A percentile compares a stretch with the other conserved stretches of the same genome.
phyloP scores from a whole-genome alignment of 2,797 vertebrate genomes.

The Corythornis leucogaster region DNA sequence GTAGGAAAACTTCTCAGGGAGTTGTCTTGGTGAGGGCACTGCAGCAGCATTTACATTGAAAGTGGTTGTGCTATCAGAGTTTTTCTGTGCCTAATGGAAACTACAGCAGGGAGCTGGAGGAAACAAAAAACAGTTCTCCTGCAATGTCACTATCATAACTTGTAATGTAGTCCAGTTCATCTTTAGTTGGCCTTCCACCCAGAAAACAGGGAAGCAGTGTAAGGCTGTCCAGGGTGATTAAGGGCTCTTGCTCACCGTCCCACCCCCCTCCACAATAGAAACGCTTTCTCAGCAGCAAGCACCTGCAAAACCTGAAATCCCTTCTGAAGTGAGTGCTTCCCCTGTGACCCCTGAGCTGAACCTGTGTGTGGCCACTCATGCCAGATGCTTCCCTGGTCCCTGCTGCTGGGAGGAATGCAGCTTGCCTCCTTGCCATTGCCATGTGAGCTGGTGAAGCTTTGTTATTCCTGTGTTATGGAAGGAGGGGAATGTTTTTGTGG shows the following conservation, averaged over 20 bases:
- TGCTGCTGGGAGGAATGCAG: not conserved
- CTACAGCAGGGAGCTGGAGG: not conserved
- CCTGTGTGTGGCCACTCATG: rapidly evolving
- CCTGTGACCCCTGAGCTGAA: rapidly evolving
- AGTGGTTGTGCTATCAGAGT: not conserved
- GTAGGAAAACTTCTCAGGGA: not conserved
- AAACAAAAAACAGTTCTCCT: not conserved
- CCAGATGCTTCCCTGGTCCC: not conserved
- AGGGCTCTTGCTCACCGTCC: not conserved
- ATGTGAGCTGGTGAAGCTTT: not conserved
- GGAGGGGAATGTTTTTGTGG: not conserved
- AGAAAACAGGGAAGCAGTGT: not conserved
- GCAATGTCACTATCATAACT: not conserved
- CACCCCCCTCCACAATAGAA: not conserved
- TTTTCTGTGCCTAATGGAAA: conserved; percentile 13
- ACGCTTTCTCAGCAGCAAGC: not conserved
- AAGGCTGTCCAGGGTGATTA: not conserved
- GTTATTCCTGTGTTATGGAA: not conserved
- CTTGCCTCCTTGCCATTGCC: rapidly evolving
- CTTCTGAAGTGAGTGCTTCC: rapidly evolving
- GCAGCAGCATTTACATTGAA: conserved; percentile 23
- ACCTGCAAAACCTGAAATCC: not conserved
- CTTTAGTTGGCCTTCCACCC: not conserved
- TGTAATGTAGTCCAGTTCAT: not conserved
- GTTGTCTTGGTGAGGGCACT: conserved; percentile 14